Conservation (phyloP, 2,797 vertebrate species). For the Chelonia mydas region DNA sequence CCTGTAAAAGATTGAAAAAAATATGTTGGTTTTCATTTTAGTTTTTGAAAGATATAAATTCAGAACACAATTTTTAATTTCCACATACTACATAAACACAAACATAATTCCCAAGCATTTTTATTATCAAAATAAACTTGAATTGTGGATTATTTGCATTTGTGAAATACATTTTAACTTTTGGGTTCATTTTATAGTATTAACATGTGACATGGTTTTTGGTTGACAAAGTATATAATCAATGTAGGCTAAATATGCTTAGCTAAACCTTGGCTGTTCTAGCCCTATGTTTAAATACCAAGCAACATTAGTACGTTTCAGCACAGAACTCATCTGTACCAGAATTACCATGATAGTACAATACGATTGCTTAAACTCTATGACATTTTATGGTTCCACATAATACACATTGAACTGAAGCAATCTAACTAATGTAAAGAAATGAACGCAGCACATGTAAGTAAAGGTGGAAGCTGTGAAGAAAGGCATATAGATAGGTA, state of each 20-base stretch:
- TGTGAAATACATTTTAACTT: not conserved
- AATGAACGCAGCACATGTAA: not conserved
- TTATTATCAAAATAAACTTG: not conserved
- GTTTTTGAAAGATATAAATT: not conserved
- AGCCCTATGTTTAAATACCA: not conserved
- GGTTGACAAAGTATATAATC: not conserved
- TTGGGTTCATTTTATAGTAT: not conserved
- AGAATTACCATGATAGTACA: not conserved
- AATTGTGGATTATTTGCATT: not conserved
- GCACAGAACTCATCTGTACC: not conserved
- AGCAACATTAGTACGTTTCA: not conserved
- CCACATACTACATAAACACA: fast-evolving
- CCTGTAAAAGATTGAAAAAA: not conserved
- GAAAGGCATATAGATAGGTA: not conserved
- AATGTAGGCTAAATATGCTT: not conserved
- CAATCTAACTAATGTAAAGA: not conserved
- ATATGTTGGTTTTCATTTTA: not conserved
- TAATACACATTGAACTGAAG: not conserved
- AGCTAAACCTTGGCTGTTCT: not conserved
- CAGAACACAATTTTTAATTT: not conserved
- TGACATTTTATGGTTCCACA: not conserved
- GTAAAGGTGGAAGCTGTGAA: not conserved
- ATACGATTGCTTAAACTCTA: not conserved
- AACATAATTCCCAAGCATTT: fast-evolving
- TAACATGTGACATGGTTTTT: not conserved